Base-by-base conservation (phyloP, 2,797 vertebrate genomes). In the Clarias laeviceps region DNA sequence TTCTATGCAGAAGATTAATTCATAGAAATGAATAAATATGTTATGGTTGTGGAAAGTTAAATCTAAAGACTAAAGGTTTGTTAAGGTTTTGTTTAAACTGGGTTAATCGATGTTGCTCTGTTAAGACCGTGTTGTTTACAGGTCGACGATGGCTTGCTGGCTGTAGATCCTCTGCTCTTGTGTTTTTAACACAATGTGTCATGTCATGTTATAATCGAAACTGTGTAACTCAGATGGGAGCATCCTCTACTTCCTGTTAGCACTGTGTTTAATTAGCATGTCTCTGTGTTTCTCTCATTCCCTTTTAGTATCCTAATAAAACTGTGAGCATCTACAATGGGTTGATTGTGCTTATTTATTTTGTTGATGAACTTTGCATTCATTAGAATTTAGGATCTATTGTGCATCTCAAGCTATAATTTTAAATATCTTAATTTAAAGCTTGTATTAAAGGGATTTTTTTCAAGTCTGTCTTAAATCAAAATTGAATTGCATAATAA, bases 291-390 rank as follows among this genome's bases (percentile, higher is more conserved):
- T 50, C 27, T 18, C 12, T 54, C 12, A 14, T 34, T 82, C 50
- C 84, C 40, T 78, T 73, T 72, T 12, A 27, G 14, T 61, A 85
- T 14, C 32, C 66, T 74, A 79, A 87, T 88, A 87, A 88, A 88
- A 29, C 24, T 45, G 7, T 64, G 29, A 85, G 80, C 80, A 87
- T 81, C 84, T 4, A 64, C 29, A 18, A 14, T 9, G 18, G 24
- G 68, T 68, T 5, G 5, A 24, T 62, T 17, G 57, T 79, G 57
- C 17, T 77, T 18, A 20, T 76, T 20, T 54, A 8, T 72, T 50
- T 20, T 56, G 45, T 54, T 56, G 7, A 56, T 50, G 2, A 15
- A 61, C 32, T 79, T 61, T n/a, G 22, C 5, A 1, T 61, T 20
- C 6, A 34, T 54, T 54, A 50, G 27, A 27, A 27, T 54, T 22